Evolutionary conservation across 1,140 invertebrate species (phyloP), one percentile per base, ranked within the genome.

Genomic region (Dendroctonus valens): DNA sequence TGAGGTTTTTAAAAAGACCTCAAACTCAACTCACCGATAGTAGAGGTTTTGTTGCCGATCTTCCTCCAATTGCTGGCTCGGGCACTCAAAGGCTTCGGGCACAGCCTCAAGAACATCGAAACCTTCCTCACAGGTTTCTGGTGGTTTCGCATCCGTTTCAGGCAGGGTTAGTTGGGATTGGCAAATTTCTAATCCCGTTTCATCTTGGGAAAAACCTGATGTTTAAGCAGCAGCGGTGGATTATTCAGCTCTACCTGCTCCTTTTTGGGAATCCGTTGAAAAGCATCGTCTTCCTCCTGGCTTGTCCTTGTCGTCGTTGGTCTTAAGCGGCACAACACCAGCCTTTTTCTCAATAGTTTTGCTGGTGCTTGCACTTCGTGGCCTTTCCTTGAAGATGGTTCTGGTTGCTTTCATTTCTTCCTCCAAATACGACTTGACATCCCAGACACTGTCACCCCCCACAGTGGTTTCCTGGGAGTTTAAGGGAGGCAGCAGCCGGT

Each of bases 1-100:
- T 7, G 7, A 8, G 26, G 5, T 40, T 5, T 39, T 39, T 41
- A 55, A 39, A 8, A 11, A 38, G 53, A n/a, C 53, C 14, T 8
- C 2, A 49, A 38, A n/a, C n/a, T 14, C 50, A 48, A 8, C 54
- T 59, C 52, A 59, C 68, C 54, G 59, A 51, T 65, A 65, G 41
- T 65, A 65, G 8, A 65, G 26, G 53, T 69, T 12, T 37, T 66
- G 49, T 50, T 61, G 68, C 38, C 51, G 14, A 48, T 41, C 8
- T 59, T 57, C 40, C 46, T 54, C 15, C 41, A 65, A 14, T 39
- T 59, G 12, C 8, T 15, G 15, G 26, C 52, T 63, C 7, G 54
- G n/a, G 58, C 44, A 38, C 37, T 49, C 41, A 49, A 63, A 68
- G 8, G 61, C 61, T 41, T 63, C 9, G 6, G 60, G 60, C 12